Conservation (phyloP, 2,888 invertebrate genomes). For the Nezara viridula region DNA sequence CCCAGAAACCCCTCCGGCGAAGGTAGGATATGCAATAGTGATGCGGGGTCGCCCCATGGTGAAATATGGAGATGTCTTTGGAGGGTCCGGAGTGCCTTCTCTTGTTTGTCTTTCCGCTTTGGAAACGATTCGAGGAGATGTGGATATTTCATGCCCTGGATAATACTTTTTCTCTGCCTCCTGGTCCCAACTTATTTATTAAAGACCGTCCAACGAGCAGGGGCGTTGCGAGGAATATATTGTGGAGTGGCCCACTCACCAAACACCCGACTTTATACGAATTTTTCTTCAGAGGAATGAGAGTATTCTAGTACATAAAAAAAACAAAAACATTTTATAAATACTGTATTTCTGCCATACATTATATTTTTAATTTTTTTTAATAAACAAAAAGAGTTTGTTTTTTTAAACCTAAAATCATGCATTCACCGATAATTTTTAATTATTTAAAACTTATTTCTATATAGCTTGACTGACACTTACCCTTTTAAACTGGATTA, state of each 20-base stretch:
- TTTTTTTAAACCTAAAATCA: no score
- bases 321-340: no score
- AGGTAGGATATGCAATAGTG: constrained; percentile 34
- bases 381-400: no score
- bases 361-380: no score
- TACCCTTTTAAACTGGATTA: no score
- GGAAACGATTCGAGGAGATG: neutral
- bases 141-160: constrained; percentile 43
- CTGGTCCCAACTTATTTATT: neutral
- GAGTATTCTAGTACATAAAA: no score
- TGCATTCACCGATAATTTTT: no score
- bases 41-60: constrained; percentile 12
- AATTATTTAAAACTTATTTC: no score
- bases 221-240: neutral
- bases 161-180: neutral
- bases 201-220: neutral
- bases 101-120: constrained; percentile 39
- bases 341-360: no score
- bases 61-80: constrained; percentile 46
- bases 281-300: neutral
- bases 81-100: constrained; percentile 32
- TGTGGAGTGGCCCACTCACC: neutral
- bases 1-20: neutral
- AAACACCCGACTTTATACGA: neutral
- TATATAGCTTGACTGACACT: no score